These are phyloP conservation scores for Vidua chalybeata DNA, from an alignment of 2,113 vertebrate species.

Conservation along the genomic window DNA sequence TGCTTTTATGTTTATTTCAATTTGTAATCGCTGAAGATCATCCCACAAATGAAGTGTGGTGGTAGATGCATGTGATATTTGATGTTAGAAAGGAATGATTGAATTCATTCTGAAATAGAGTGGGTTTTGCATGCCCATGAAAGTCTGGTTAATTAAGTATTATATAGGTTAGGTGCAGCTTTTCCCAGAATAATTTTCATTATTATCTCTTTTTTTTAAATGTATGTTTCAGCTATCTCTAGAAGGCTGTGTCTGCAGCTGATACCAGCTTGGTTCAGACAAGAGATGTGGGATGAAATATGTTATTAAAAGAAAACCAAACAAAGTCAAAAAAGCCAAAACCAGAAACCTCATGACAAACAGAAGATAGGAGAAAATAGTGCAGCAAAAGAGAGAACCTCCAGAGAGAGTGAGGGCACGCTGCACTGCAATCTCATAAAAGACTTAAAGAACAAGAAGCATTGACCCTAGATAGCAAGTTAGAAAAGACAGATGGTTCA, in stretches of 20 bases:
- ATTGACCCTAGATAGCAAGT: not conserved
- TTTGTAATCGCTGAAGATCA: not conserved
- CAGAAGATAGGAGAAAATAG: not conserved
- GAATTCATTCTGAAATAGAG: not conserved
- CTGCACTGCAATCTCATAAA: not conserved
- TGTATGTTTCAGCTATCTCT: not conserved
- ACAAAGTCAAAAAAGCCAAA: not conserved
- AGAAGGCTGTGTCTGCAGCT: not conserved
- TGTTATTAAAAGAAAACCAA: not conserved
- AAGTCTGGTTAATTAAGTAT: conserved; percentile 2
- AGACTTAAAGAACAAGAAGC: not conserved
- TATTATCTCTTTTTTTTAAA: conserved; percentile 5
- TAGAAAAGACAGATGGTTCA: not conserved
- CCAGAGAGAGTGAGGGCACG: not conserved
- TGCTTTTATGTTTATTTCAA: not conserved
- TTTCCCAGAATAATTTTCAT: conserved; percentile 16
- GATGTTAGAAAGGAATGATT: not conserved
- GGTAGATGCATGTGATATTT: not conserved
- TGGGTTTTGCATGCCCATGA: not conserved
- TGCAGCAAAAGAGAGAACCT: not conserved
- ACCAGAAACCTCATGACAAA: not conserved
- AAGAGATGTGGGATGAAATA: not conserved
- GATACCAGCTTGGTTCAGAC: not conserved
- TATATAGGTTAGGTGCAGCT: conserved; percentile 2
- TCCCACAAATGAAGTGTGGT: not conserved